These are phyloP conservation scores for Muntiacus reevesi DNA, from an alignment of 2,113 vertebrate species.

Conservation along the genomic window DNA sequence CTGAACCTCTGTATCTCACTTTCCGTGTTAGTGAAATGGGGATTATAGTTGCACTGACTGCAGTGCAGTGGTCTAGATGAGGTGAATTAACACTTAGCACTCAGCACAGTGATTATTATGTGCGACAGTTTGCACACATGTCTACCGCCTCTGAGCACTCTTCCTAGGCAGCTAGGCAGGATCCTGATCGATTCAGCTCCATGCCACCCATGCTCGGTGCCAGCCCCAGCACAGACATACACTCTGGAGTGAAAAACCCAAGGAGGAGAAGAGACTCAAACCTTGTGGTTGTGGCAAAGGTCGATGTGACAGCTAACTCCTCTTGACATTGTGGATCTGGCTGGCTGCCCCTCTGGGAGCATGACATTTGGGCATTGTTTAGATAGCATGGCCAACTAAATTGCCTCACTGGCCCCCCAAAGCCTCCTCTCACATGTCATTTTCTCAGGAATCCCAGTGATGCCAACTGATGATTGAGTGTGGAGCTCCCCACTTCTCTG, in stretches of 20 bases:
- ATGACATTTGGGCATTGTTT: conserved; percentile 62
- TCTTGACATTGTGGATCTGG: conserved; percentile 24
- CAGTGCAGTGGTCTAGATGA: not conserved
- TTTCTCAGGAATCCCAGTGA: conserved; percentile 34
- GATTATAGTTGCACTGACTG: not conserved
- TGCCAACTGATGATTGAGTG: not conserved
- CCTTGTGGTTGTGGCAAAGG: not conserved
- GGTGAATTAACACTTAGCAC: not conserved
- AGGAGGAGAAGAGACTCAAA: not conserved
- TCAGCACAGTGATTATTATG: fast-evolving
- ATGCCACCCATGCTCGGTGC: not conserved
- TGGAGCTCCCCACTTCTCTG: not conserved
- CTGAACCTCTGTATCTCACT: not conserved
- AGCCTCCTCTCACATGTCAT: not conserved
- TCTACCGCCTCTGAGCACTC: not conserved
- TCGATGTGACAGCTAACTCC: conserved; percentile 53
- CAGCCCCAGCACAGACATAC: not conserved
- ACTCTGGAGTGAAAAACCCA: not conserved
- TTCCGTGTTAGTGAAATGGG: not conserved
- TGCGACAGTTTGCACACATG: fast-evolving
- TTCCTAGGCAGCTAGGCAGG: not conserved
- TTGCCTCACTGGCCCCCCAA: conserved; percentile 39
- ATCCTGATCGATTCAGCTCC: not conserved
- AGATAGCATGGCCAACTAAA: conserved; percentile 33
- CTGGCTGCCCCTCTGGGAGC: conserved; percentile 22